Percentiles rank a stretch among this genome's conserved stretches.
phyloP scores from a whole-genome alignment of 2,113 vertebrate species.

The Carassius carassius region DNA sequence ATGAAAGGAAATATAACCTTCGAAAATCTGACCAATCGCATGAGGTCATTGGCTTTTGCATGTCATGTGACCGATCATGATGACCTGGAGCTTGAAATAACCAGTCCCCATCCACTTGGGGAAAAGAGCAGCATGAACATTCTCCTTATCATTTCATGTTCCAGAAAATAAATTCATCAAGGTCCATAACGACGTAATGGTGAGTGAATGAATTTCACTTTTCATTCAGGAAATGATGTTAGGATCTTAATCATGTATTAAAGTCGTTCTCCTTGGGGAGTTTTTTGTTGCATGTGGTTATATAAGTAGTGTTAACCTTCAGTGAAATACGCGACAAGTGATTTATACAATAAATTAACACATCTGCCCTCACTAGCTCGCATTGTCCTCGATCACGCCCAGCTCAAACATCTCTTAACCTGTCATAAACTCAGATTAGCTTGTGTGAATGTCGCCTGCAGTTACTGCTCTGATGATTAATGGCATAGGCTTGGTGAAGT shows the following conservation, averaged over 20 bases:
- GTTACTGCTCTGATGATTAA: slow-evolving; percentile 19
- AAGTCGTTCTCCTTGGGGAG: neutral
- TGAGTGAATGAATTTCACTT: neutral
- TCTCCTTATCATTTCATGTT: no score
- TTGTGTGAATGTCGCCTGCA: neutral
- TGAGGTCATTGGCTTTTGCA: neutral
- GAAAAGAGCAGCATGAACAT: neutral
- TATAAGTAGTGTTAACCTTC: neutral
- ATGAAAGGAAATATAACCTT: neutral
- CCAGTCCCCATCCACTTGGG: neutral
- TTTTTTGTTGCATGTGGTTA: neutral
- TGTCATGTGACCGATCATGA: neutral
- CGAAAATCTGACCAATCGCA: no score
- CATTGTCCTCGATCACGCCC: neutral
- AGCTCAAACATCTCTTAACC: neutral
- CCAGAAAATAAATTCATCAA: neutral
- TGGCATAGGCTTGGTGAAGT: neutral
- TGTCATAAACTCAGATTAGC: neutral
- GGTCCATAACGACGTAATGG: neutral
- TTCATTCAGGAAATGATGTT: neutral
- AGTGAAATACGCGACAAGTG: neutral
- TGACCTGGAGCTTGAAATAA: neutral
- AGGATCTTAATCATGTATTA: neutral
- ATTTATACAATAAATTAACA: neutral
- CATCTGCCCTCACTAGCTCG: neutral